Conservation (phyloP, 2,797 vertebrate species). For the Acanthurus lineatus region DNA sequence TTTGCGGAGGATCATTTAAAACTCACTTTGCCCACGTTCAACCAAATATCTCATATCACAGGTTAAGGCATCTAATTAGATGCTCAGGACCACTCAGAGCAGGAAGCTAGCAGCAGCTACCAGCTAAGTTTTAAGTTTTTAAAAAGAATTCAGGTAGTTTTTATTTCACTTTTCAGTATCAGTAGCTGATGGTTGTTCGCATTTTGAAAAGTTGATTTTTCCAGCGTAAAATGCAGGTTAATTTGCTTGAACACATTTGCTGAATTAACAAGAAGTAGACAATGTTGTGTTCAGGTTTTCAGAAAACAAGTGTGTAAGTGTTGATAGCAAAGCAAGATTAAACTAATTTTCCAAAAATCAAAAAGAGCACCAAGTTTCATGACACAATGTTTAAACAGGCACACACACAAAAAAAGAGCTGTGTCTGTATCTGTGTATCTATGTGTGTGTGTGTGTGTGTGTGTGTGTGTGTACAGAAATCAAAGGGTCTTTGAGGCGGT, state of each 20-base stretch:
- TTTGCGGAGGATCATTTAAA: constrained; percentile 36
- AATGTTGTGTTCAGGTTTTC: constrained; percentile 58
- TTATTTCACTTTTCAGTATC: too few relatives aligned
- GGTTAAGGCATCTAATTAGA: constrained; percentile 61
- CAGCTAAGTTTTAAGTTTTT: too few relatives aligned
- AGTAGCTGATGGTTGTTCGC: too few relatives aligned
- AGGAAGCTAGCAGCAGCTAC: too few relatives aligned
- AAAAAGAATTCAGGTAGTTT: too few relatives aligned
- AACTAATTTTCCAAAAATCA: constrained; percentile 30
- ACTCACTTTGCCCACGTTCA: constrained; percentile 49
- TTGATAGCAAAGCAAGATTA: constrained; percentile 58
- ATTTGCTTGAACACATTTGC: constrained; percentile 44
- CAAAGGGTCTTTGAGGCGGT: constrained; percentile 84
- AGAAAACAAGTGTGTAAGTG: constrained; percentile 56
- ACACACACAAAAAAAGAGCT: not conserved
- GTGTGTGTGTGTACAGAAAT: constrained; percentile 70
- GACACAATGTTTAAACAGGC: constrained; percentile 25
- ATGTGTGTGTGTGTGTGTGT: constrained; percentile 7
- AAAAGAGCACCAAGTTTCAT: constrained; percentile 30
- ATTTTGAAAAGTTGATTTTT: too few relatives aligned
- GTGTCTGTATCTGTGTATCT: constrained; percentile 6
- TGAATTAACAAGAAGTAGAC: constrained; percentile 58
- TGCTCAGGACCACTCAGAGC: constrained; percentile 7
- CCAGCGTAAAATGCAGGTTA: constrained; percentile 5
- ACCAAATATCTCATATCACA: constrained; percentile 44